phyloP scores from a whole-genome alignment of 2,888 invertebrate species.

The Ormyrus pomaceus region DNA sequence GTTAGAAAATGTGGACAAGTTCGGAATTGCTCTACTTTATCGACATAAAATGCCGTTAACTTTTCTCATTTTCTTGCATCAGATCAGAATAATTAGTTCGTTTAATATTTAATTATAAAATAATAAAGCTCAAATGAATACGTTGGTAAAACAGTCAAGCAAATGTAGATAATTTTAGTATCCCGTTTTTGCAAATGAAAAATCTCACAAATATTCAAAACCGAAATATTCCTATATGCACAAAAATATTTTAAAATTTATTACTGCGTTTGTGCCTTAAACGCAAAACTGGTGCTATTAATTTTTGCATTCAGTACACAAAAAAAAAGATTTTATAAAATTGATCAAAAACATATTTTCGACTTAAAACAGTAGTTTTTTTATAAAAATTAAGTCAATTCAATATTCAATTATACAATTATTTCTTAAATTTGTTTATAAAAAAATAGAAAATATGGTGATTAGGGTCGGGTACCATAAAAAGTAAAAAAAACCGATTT shows the following conservation, averaged over 20 bases:
- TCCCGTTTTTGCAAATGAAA: no score
- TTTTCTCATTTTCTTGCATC: no score
- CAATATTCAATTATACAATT: neutral
- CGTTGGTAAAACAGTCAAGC: constrained; percentile 10
- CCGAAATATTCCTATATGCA: no score
- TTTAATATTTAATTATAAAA: no score
- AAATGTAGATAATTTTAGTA: neutral
- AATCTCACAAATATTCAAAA: no score
- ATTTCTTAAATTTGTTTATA: neutral
- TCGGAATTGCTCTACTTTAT: neutral
- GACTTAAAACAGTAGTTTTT: no score
- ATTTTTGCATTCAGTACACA: neutral
- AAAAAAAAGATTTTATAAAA: no score
- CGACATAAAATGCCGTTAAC: no score
- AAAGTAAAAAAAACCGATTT: neutral
- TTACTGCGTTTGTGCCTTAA: neutral
- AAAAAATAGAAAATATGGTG: neutral
- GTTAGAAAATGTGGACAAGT: neutral
- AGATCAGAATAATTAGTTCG: no score
- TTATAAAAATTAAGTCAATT: neutral
- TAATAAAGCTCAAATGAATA: no score
- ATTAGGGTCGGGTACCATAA: neutral
- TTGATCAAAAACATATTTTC: no score
- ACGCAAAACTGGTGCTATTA: constrained; percentile 2
- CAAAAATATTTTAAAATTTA: neutral